Evolutionary conservation across 1,140 invertebrate species (phyloP), one percentile per base, ranked within the genome.

Genomic region (Drosophila varians): DNA sequence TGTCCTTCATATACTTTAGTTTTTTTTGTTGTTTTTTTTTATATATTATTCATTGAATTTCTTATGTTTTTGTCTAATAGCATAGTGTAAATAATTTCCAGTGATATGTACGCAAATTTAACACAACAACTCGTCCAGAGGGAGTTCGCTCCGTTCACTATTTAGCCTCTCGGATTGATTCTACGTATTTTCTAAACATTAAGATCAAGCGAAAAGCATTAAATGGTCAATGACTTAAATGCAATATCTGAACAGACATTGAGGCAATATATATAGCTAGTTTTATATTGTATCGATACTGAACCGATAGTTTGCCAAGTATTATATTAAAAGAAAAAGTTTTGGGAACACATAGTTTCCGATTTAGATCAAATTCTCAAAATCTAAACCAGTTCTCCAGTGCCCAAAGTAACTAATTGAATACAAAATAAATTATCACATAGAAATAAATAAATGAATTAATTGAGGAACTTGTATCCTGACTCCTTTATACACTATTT

Each of bases 21-120:
- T 5, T 48, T 52, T 16, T 18, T 18, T 38, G 21, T 16, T 14
- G 23, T 25, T 14, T 40, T n/a, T 5, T 48, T 56, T 46, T 45
- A n/a, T n/a, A n/a, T 7, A 6, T 34, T n/a, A 16, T 31, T 4
- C 4, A 23, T 52, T 12, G 12, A 6, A 53, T n/a, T 52, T 18
- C 4, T 12, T 26, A 34, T 14, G 11, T 31, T n/a, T 7, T 31
- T 8, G 62, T 52, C 47, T 66, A 12, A 61, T 66, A 72, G 57
- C 65, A 48, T 61, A 57, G 70, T 80, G 77, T 79, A 80, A 80
- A 80, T 82, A 80, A 82, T 80, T 80, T 56, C 79, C 73, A 80
- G 73, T 80, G 77, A 80, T 80, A 80, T 80, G 77, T 80, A 77
- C 77, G 77, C 66, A 80, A 80, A 82, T 82, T 65, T 82, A 82